phyloP scores from a whole-genome alignment of 2,113 vertebrate genomes.

The Bubo blakistoni region DNA sequence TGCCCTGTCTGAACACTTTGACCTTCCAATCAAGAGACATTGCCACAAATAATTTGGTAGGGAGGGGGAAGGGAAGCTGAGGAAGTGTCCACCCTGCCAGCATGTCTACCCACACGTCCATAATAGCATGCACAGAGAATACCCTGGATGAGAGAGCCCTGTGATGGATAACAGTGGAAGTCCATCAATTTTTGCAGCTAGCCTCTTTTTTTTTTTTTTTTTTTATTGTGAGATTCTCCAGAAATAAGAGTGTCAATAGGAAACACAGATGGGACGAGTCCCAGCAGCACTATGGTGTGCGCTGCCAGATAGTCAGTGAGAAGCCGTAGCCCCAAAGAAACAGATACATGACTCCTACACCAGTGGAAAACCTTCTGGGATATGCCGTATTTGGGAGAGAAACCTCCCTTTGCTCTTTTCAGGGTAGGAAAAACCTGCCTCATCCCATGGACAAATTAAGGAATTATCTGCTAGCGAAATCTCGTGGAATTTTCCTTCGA shows the following conservation, averaged over 20 bases:
- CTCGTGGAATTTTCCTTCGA: neutral
- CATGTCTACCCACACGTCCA: neutral
- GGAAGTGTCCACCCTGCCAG: neutral
- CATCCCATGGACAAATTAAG: neutral
- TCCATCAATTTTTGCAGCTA: neutral
- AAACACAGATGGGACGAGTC: neutral
- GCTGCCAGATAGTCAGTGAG: neutral
- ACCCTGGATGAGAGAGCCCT: neutral
- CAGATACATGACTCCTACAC: neutral
- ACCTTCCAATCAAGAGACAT: neutral
- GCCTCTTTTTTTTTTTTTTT: too few species aligned
- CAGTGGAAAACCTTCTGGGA: neutral
- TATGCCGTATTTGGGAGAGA: neutral
- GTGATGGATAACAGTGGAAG: neutral
- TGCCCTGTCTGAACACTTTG: neutral
- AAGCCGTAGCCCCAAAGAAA: neutral
- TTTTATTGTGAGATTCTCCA: neutral
- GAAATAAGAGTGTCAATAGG: neutral
- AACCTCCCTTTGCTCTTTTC: neutral
- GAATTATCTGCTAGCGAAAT: neutral
- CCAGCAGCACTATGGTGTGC: neutral
- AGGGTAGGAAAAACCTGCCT: neutral
- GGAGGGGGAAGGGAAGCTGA: neutral
- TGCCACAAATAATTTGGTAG: neutral
- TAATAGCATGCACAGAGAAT: fast-evolving